A percentile compares a stretch with the other conserved stretches of the same genome.
Evolutionary conservation across 2,113 vertebrate genomes (phyloP).

Genomic region (Nibea coibor): DNA sequence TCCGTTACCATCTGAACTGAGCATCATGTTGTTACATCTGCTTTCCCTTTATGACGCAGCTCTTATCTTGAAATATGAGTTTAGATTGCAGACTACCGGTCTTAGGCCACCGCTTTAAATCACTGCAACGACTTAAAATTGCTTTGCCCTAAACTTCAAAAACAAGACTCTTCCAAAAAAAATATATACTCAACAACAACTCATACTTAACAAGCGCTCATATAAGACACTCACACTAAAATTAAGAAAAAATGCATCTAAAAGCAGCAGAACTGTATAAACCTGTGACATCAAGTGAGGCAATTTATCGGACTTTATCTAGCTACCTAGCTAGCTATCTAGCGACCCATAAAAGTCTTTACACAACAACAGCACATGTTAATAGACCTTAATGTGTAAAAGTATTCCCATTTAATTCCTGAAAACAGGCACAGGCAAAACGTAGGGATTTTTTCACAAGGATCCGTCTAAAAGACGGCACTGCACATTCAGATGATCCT

Average conservation of each 20-base stretch:
- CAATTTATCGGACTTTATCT: not conserved
- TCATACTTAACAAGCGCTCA: not conserved
- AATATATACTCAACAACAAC: no score
- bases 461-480: not conserved
- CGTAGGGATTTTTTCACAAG: not conserved
- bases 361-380: not conserved
- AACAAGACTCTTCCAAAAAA: not conserved
- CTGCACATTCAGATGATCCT: not conserved
- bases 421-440: not conserved
- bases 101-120: not conserved
- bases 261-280: not conserved
- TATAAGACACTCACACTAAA: not conserved
- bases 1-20: not conserved
- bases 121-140: not conserved
- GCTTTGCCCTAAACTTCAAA: not conserved
- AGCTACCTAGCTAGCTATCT: not conserved
- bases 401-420: not conserved
- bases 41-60: not conserved
- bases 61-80: not conserved
- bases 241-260: not conserved
- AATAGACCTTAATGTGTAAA: not conserved
- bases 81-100: not conserved
- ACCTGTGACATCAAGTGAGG: not conserved
- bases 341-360: not conserved
- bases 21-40: not conserved